Base-by-base conservation (phyloP, 64 coral and sea anemone genomes). In the Hydrozoanthus tunicans region DNA sequence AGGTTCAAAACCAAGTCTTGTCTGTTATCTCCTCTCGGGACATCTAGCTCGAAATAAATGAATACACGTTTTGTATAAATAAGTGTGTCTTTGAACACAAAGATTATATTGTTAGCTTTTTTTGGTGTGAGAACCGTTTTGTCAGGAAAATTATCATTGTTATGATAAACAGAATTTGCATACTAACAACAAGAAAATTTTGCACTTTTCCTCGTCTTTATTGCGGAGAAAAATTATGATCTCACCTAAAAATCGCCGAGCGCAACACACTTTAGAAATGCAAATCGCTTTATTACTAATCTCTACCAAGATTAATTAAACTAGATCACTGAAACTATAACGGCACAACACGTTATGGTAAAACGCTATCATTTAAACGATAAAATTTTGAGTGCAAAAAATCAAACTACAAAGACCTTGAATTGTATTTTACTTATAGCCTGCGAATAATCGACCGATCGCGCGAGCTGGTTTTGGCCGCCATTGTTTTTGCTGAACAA, bases 401-500 rank as follows among this genome's bases (percentile, higher is more conserved):
- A 20, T 60, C 4, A 54, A 59, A 26, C 10, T 6, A 25, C 54
- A 10, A 6, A 25, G 5, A 6, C 20, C n/a, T 74, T 73, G n/a
- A 74, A 10, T 43, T 24, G 3, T 32, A 11, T 59, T 24, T 73
- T 86, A 74, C 58, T 12, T 6, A 43, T 58, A 24, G 8, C 20
- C 25, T 32, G 32, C 32, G 61, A 85, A 74, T 11, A n/a, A 43
- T 60, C 68, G 20, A 20, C 55, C 11, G 25, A 74, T 73, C 84
- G 51, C 69, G 15, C n/a, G 70, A 51, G 43, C 56, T 75, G 9
- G 43, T 51, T 73, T 55, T 54, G 51, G 13, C 68, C 43, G 20
- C 56, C 54, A 56, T 71, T 86, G 68, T 88, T 88, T 88, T 58
- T 70, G 56, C 68, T 88, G 84, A 88, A 74, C 68, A 88, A 88